Percentiles rank a stretch among this genome's conserved stretches.
phyloP scores from a whole-genome alignment of 2,797 vertebrate species.

The Pseudotriccus pelzelni region DNA sequence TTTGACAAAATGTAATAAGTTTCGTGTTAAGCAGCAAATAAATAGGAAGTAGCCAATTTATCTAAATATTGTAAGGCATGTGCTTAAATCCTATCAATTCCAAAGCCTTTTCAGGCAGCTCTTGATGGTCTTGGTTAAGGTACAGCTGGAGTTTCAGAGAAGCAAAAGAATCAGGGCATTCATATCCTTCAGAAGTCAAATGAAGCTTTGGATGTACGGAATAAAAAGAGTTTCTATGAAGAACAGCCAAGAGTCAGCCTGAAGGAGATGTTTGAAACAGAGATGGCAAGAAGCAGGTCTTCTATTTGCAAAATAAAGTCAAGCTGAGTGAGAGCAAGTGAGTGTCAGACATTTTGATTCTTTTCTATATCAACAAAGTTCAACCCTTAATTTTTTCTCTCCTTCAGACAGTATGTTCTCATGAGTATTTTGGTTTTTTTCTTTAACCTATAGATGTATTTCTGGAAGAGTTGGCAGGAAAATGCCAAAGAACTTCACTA shows the following conservation, averaged over 20 bases:
- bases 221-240: not conserved
- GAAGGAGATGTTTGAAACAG: not conserved
- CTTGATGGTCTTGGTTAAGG: not conserved
- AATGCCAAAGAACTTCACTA: not conserved
- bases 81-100: not conserved
- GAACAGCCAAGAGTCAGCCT: conserved; percentile 9
- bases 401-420: not conserved
- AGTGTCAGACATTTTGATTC: not conserved
- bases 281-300: not conserved
- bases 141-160: not conserved
- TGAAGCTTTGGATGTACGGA: not conserved
- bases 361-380: not conserved
- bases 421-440: not conserved
- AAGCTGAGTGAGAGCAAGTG: not conserved
- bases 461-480: not conserved
- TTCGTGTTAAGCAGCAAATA: not conserved
- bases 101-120: not conserved
- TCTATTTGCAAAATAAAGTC: conserved; percentile 8
- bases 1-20: not conserved
- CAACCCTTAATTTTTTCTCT: not conserved
- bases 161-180: not conserved
- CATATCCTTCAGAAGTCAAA: not conserved
- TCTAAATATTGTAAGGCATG: not conserved
- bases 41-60: not conserved
- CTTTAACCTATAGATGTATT: not conserved